Conservation (phyloP, 35 echinoderm and acorn worm species). For the Ophiothrix spiculata region DNA sequence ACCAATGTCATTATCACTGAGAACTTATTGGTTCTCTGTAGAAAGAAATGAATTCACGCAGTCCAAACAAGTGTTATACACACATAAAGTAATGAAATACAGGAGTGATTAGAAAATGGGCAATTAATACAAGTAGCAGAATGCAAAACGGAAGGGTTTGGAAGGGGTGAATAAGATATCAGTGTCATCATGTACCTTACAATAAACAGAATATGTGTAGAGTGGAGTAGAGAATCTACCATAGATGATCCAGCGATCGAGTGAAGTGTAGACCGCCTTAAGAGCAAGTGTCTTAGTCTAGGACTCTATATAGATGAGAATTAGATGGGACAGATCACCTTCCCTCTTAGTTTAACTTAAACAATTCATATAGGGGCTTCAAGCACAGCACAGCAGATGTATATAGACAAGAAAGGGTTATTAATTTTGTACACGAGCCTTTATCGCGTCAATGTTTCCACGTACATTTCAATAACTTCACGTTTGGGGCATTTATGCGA, state of each 20-base stretch:
- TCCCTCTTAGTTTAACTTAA: conserved; percentile 1
- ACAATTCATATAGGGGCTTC: not conserved
- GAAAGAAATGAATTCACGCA: conserved; percentile 8
- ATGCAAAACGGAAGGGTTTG: not conserved
- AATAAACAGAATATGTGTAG: not conserved
- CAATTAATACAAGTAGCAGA: not conserved
- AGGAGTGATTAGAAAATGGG: conserved; percentile 5
- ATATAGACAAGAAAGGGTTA: conserved; percentile 1
- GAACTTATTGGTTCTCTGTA: not conserved
- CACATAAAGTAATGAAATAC: not conserved
- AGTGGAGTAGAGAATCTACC: not conserved
- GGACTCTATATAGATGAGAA: not conserved
- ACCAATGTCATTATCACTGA: not conserved
- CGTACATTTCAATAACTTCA: conserved; percentile 16
- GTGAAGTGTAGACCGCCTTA: conserved; percentile 6
- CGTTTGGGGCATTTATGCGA: conserved; percentile 7
- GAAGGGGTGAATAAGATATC: not conserved
- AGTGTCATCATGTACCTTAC: not conserved
- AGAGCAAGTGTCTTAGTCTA: not conserved
- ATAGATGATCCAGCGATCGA: not conserved
- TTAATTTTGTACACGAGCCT: conserved; percentile 15
- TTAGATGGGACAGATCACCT: not conserved
- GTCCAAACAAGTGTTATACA: not conserved
- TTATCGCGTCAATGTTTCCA: not conserved
- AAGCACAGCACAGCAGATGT: not conserved